A percentile compares a stretch with the other conserved stretches of the same genome.
Conservation (phyloP, 2,888 invertebrate genomes). For the Gymnoscelis rufifasciata region DNA sequence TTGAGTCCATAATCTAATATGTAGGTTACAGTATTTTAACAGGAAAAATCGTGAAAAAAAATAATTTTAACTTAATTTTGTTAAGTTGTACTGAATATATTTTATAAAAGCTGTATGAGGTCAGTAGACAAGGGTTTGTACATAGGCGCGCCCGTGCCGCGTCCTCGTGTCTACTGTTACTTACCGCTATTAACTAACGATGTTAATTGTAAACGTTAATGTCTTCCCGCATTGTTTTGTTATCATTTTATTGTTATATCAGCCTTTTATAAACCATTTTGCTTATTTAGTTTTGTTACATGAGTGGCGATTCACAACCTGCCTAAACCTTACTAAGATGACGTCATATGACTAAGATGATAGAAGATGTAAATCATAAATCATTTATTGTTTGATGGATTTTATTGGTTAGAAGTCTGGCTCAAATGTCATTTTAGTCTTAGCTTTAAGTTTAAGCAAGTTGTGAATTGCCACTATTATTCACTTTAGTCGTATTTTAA, state of each 20-base stretch:
- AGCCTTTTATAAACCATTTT: conserved; percentile 2
- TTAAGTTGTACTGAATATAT: background rate
- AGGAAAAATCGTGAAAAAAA: background rate
- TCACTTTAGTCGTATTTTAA: too few relatives aligned
- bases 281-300: background rate
- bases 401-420: too few relatives aligned
- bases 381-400: too few relatives aligned
- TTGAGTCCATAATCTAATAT: too few relatives aligned
- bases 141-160: background rate
- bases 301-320: background rate
- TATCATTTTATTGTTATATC: conserved; percentile 17
- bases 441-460: too few relatives aligned
- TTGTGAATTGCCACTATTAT: too few relatives aligned
- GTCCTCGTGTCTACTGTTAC: too few relatives aligned
- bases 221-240: conserved; percentile 18
- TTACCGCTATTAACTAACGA: background rate
- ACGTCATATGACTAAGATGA: too few relatives aligned
- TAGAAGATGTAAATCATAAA: too few relatives aligned
- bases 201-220: conserved; percentile 1
- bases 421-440: too few relatives aligned
- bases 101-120: background rate
- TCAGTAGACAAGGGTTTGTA: background rate
- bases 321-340: too few relatives aligned
- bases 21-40: too few relatives aligned
- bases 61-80: background rate